phyloP scores from a whole-genome alignment of 2,888 invertebrate species.

The Lepidochrysops patricia region DNA sequence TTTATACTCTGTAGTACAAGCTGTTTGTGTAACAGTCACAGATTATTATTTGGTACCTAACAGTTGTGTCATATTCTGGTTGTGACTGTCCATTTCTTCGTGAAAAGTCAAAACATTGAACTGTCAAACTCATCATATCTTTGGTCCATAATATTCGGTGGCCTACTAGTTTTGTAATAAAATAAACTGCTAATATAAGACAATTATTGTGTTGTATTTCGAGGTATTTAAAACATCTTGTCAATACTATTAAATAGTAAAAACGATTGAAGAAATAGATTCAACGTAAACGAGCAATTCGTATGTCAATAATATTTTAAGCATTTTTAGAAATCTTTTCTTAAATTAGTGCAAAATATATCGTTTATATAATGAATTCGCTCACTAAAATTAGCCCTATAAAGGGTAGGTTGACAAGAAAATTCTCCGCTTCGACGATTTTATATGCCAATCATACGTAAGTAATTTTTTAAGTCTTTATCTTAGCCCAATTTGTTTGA shows the following conservation, averaged over 20 bases:
- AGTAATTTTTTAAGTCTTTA: slow-evolving; percentile 31
- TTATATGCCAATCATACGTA: slow-evolving; percentile 50
- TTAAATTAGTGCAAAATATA: not conserved
- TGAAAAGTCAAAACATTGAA: not conserved
- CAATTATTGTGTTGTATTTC: not conserved
- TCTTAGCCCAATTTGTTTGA: not conserved
- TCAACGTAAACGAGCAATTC: not conserved
- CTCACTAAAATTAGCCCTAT: slow-evolving; percentile 31
- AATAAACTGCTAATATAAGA: not conserved
- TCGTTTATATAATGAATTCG: slow-evolving; percentile 39
- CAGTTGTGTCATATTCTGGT: too few relatives aligned
- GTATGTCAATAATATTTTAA: not conserved
- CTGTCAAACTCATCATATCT: not conserved
- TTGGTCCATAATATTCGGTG: not conserved
- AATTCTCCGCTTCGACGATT: slow-evolving; percentile 44
- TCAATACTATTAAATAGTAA: not conserved
- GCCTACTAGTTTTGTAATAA: not conserved
- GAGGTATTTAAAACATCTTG: not conserved
- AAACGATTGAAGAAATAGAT: not conserved
- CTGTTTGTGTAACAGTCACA: too few relatives aligned
- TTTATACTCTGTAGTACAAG: too few relatives aligned
- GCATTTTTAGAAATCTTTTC: not conserved
- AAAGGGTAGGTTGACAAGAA: slow-evolving; percentile 33
- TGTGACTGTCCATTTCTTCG: too few relatives aligned
- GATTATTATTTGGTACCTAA: too few relatives aligned